phyloP scores from a whole-genome alignment of 2,797 vertebrate genomes.

The Poeciliopsis turneri region DNA sequence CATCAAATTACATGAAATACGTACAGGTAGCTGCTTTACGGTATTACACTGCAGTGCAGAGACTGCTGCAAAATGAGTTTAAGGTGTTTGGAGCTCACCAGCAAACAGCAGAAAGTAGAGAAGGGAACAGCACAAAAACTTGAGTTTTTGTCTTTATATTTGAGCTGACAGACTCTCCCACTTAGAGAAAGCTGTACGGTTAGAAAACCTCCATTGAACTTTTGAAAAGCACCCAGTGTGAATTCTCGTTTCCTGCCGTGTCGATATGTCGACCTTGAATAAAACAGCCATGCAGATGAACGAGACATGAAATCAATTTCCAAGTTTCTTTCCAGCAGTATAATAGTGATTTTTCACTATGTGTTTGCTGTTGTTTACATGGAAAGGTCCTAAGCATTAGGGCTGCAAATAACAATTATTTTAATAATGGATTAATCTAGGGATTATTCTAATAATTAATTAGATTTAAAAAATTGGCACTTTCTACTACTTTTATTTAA shows the following conservation, averaged over 20 bases:
- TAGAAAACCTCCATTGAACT: constrained; percentile 55
- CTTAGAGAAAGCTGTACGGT: constrained; percentile 49
- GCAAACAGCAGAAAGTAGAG: constrained; percentile 3
- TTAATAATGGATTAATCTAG: too few species aligned
- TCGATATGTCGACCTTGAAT: constrained; percentile 76
- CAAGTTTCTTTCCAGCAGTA: constrained; percentile 37
- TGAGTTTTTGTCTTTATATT: constrained; percentile 2
- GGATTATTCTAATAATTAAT: too few species aligned
- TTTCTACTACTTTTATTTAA: too few species aligned
- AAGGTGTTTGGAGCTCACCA: constrained; percentile 29
- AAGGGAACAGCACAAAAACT: background rate
- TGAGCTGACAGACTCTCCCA: constrained; percentile 34
- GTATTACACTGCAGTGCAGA: constrained; percentile 1
- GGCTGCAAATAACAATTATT: too few species aligned
- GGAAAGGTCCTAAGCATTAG: too few species aligned
- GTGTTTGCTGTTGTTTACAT: constrained; percentile 11
- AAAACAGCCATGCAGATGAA: constrained; percentile 71
- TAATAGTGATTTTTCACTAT: constrained; percentile 15
- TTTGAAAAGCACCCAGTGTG: constrained; percentile 72
- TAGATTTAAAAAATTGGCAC: too few species aligned
- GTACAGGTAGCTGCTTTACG: background rate
- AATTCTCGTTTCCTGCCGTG: constrained; percentile 73
- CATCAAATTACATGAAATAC: background rate
- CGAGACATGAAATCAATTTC: constrained; percentile 49
- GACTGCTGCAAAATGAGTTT: constrained; percentile 28